A percentile compares a stretch with the other conserved stretches of the same genome.
These are phyloP conservation scores for Nomada lathburiana DNA, from an alignment of 2,888 invertebrate species.

Conservation along the genomic window DNA sequence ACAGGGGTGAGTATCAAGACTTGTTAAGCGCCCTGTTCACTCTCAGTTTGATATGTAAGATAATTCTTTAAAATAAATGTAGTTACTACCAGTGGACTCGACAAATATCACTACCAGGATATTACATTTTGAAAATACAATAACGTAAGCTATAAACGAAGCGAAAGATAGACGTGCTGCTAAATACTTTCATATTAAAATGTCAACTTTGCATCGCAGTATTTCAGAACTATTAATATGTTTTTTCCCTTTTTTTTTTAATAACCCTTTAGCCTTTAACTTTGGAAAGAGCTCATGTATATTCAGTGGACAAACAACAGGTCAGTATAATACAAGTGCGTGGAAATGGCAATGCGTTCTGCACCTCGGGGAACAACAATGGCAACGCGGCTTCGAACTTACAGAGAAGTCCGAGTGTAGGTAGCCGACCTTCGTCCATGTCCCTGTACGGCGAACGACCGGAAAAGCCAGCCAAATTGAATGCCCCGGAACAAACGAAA, in stretches of 20 bases:
- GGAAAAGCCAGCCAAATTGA: constrained; percentile 77
- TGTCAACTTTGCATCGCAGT: constrained; percentile 1
- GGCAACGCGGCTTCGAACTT: constrained; percentile 82
- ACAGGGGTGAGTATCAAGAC: constrained; percentile 78
- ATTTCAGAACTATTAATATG: constrained; percentile 27
- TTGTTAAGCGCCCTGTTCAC: background rate
- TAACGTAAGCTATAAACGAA: constrained; percentile 66
- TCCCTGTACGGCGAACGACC: constrained; percentile 78
- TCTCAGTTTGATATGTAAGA: constrained; percentile 39
- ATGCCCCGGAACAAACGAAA: constrained; percentile 77
- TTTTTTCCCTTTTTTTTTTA: constrained; percentile 36
- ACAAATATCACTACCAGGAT: constrained; percentile 67
- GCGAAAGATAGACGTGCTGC: constrained; percentile 31
- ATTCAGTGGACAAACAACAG: constrained; percentile 91
- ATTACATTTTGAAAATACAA: constrained; percentile 65
- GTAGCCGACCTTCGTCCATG: constrained; percentile 82
- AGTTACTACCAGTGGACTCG: constrained; percentile 64
- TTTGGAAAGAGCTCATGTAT: constrained; percentile 89
- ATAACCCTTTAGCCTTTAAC: constrained; percentile 81
- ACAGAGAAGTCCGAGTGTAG: constrained; percentile 84
- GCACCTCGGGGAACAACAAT: constrained; percentile 75
- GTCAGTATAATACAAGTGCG: constrained; percentile 89
- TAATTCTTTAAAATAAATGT: constrained; percentile 64
- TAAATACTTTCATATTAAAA: constrained; percentile 25
- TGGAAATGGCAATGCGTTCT: constrained; percentile 73